Evolutionary conservation across 2,113 vertebrate genomes (phyloP).

Genomic region (Sisor rabdophorus): DNA sequence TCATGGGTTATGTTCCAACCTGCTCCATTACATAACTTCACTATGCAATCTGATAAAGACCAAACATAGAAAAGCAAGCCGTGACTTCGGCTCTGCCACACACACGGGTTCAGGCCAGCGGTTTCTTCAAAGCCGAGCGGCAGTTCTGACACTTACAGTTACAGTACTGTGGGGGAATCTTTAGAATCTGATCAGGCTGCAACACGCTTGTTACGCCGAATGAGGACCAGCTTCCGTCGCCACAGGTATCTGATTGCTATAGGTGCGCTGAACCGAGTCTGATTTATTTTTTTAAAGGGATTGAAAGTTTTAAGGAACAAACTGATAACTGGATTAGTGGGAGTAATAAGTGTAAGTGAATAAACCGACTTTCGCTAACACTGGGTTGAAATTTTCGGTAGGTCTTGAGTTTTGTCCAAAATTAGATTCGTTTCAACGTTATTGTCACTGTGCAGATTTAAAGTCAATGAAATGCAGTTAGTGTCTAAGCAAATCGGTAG

Average conservation of each 20-base stretch:
- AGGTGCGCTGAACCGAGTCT: not conserved
- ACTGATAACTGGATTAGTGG: not conserved
- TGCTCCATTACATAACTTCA: slow-evolving; percentile 15
- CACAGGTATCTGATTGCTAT: not conserved
- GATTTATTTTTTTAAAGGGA: not conserved
- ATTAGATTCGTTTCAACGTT: not conserved
- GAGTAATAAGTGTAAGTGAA: not conserved
- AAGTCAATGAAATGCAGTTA: too few relatives aligned
- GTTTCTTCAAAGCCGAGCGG: slow-evolving; percentile 13
- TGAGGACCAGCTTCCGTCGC: not conserved
- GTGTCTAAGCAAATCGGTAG: too few relatives aligned
- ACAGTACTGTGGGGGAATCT: slow-evolving; percentile 23
- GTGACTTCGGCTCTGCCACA: slow-evolving; percentile 43
- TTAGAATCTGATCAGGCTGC: not conserved
- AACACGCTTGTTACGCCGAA: slow-evolving; percentile 5
- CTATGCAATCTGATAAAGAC: slow-evolving; percentile 47
- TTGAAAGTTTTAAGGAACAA: not conserved
- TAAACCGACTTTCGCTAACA: not conserved
- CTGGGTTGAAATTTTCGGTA: not conserved
- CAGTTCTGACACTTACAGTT: slow-evolving; percentile 20
- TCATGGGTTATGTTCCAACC: slow-evolving; percentile 7
- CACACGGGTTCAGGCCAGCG: not conserved
- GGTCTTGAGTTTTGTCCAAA: not conserved
- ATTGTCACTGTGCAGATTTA: too few relatives aligned
- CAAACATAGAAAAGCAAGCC: slow-evolving; percentile 45